Evolutionary conservation across 2,888 invertebrate species (phyloP), one percentile per base, ranked within the genome.

Genomic region (Lasioglossum marginatum): DNA sequence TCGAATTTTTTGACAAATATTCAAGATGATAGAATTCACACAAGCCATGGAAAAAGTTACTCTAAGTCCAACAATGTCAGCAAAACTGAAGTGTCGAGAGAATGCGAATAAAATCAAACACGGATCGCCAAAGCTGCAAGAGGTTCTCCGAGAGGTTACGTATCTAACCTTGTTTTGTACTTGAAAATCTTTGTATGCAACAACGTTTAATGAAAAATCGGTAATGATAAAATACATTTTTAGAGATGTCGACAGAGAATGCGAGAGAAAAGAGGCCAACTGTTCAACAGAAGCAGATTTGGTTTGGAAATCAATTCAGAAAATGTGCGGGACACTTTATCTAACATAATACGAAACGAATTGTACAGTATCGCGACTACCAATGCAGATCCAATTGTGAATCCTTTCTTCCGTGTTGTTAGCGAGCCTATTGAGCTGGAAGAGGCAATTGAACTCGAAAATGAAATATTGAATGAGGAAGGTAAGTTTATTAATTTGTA

Each of bases 61-160:
- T 6, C 78, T 86, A 43, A 93, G 91, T 87, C 91, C 91, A n/a
- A 88, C 88, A n/a, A 77, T 88, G 45, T 78, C 72, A 5, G 48
- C 88, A 27, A 94, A 92, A 92, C 83, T 93, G 16, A 93, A 84
- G 86, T 92, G 82, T 14, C 92, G 90, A 81, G 92, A 94, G 57
- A 87, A 88, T 5, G 92, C 81, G 4, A 88, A 92, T 16, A 94
- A 92, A 88, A 89, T 94, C 1, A 94, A 91, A 88, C 89, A 94
- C 63, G 94, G 94, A 16, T 95, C 95, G 4, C 95, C 95, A 0
- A 95, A 94, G 86, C 89, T 95, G 48, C 94, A 94, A 81, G 95
- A 95, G 83, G 90, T 95, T 57, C 86, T 95, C 16, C 91, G 95
- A 92, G 93, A 95, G 95, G 95, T 95, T 94, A 91, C 88, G 1